Evolutionary conservation across 2,888 invertebrate genomes (phyloP), one percentile per base, ranked within the genome.

Genomic region (Phengaris alcon): DNA sequence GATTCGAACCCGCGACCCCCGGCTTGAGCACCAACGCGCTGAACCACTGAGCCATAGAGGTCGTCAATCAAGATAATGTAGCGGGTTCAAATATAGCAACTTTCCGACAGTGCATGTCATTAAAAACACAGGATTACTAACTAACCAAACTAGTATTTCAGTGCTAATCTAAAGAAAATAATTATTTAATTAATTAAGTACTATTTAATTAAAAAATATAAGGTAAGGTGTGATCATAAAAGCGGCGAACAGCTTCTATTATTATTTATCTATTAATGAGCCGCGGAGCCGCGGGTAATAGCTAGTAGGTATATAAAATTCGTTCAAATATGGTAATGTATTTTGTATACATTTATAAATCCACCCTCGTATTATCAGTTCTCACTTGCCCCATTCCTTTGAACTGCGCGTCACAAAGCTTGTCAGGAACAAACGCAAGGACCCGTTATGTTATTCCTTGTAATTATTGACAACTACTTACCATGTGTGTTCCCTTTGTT

Each of bases 371-470:
- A 77, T 86, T 88, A 88, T 89, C 85, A 86, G 85, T 84, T 87
- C 72, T 13, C 72, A 54, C 72, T 35, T 35, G 35, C 35, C 35
- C 35, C n/a, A 7, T 72, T 52, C 83, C 88, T 89, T 90, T 88
- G 89, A 86, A 84, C 83, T 85, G 84, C 82, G 84, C 80, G 80
- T 83, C 81, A 85, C 88, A 89, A 88, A 89, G 87, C 83, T 84
- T 83, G 85, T 87, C 85, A 87, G 83, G 85, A 85, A 86, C 86
- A 86, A 87, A 83, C 86, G 85, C 87, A 85, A 86, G 84, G 86
- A 85, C 80, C 82, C 82, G 85, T 82, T 84, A 69, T 69, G 79
- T 77, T 80, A 80, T 83, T 83, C 81, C 76, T 76, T 80, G 79
- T 83, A 83, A 83, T 84, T 82, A 81, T 80, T 78, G 75, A 78